phyloP scores from a whole-genome alignment of 2,797 vertebrate species.

The Ambastaia sidthimunki region DNA sequence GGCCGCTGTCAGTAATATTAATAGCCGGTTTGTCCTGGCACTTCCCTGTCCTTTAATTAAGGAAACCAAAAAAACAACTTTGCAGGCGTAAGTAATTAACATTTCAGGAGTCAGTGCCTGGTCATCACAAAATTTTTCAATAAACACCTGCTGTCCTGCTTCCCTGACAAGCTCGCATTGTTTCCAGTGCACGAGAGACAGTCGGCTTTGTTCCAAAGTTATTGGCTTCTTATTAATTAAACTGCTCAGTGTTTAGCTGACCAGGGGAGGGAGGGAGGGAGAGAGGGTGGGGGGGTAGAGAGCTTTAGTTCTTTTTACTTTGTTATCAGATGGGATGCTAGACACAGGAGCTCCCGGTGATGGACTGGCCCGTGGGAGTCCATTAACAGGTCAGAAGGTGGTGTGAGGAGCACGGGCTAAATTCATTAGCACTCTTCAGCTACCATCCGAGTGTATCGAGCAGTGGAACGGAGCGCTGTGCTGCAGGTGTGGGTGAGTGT shows the following conservation, averaged over 20 bases:
- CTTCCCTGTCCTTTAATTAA: not conserved
- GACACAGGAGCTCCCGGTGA: conserved; percentile 50
- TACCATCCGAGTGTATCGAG: conserved; percentile 51
- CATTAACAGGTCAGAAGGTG: conserved; percentile 60
- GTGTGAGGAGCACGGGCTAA: conserved; percentile 53
- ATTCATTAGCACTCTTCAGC: conserved; percentile 61
- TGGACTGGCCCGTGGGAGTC: conserved; percentile 55
- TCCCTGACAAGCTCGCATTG: conserved; percentile 46
- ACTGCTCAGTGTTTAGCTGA: conserved; percentile 47
- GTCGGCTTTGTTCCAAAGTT: conserved; percentile 50
- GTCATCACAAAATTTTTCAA: conserved; percentile 45
- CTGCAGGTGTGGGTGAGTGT: not conserved
- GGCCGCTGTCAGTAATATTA: conserved; percentile 2
- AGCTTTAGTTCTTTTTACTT: conserved; percentile 42
- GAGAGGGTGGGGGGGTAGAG: not conserved
- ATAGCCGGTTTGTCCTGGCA: conserved; percentile 19
- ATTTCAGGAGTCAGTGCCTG: conserved; percentile 40
- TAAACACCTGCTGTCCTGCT: conserved; percentile 25
- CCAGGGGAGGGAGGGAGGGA: conserved; percentile 6
- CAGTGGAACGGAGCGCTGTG: conserved; percentile 38
- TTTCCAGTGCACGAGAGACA: conserved; percentile 50
- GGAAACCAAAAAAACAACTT: conserved; percentile 37
- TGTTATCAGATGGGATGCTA: conserved; percentile 46
- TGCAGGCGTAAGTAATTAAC: conserved; percentile 46
- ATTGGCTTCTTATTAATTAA: conserved; percentile 59